Conservation (phyloP, 2,888 invertebrate species). For the Proisotoma minuta region DNA sequence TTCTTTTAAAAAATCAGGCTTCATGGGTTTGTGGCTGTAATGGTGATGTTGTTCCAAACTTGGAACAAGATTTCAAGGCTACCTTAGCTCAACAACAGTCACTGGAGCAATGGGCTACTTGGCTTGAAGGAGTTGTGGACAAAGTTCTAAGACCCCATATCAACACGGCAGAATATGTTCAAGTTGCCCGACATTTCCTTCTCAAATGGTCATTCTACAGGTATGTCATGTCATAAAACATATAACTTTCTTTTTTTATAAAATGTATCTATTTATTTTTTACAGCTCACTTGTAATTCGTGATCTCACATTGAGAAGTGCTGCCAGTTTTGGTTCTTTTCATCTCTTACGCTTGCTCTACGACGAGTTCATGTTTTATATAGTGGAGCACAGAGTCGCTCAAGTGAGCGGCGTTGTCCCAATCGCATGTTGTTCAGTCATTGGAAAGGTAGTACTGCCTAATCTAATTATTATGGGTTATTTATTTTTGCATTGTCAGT, state of each 20-base stretch:
- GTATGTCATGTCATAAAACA: constrained; percentile 51
- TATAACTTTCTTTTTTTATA: constrained; percentile 1
- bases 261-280: constrained; percentile 6
- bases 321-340: constrained; percentile 98
- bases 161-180: constrained; percentile 73
- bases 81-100: constrained; percentile 87
- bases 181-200: constrained; percentile 84
- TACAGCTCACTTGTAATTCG: constrained; percentile 92
- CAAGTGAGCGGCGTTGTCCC: constrained; percentile 83
- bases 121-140: constrained; percentile 92
- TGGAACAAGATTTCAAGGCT: constrained; percentile 87
- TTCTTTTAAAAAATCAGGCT: constrained; percentile 59
- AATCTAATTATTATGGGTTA: neutral
- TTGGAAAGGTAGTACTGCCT: constrained; percentile 58
- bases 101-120: constrained; percentile 94
- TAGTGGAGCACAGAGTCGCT: constrained; percentile 95
- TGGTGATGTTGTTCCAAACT: constrained; percentile 67
- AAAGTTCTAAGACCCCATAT: constrained; percentile 83
- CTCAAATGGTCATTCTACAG: constrained; percentile 99
- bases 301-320: constrained; percentile 90
- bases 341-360: constrained; percentile 94
- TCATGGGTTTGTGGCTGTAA: constrained; percentile 98
- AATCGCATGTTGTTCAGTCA: constrained; percentile 92
- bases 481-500: no score
- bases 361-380: constrained; percentile 98